Evolutionary conservation across 53 echinoderm and acorn worm genomes (phyloP), one percentile per base, ranked within the genome.

Genomic region (Henricia sp.): DNA sequence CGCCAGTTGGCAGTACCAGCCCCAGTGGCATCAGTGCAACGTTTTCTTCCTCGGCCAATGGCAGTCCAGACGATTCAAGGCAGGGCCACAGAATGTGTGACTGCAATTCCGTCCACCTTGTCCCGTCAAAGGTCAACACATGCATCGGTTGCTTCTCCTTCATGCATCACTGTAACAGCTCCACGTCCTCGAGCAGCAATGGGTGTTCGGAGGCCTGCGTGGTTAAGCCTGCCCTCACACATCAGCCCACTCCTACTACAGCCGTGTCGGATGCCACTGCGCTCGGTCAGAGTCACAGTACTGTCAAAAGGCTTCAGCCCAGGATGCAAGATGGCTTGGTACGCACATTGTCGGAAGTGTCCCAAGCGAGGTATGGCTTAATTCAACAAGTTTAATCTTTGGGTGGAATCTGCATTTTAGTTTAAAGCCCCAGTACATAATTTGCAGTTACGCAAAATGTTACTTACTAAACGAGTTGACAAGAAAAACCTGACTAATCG

Each of bases 111-210:
- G 64, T 76, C 5, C 86, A 86, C 13, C 67, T 67, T 11, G 64
- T 86, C 39, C 86, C 76, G 3, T 44, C 73, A 3, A 73, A 62
- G n/a, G 48, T 91, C 21, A 53, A 83, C 62, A 84, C 76, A 23
- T 95, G 95, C 53, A 90, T 91, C 26, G 95, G 95, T 40, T 95
- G 95, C 64, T 95, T 95, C 71, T 90, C 92, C 3, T 95, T 95
- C 82, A 92, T 95, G 32, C 89, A 92, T 46, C 62, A 80, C 46
- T 63, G 80, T 33, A 38, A 50, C 62, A 80, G 87, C 42, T 84
- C 90, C 1, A 85, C 85, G 17, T 95, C 95, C 12, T 82, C 88
- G 37, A 73, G 71, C 19, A 83, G 89, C 67, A 88, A 86, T 24
- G 84, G 87, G 80, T 59, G 83, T 21, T 87, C 87, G 5, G 95